Percentiles rank a stretch among this genome's conserved stretches.
phyloP scores from a whole-genome alignment of 2,888 invertebrate genomes.

The Ectobius pallidus region DNA sequence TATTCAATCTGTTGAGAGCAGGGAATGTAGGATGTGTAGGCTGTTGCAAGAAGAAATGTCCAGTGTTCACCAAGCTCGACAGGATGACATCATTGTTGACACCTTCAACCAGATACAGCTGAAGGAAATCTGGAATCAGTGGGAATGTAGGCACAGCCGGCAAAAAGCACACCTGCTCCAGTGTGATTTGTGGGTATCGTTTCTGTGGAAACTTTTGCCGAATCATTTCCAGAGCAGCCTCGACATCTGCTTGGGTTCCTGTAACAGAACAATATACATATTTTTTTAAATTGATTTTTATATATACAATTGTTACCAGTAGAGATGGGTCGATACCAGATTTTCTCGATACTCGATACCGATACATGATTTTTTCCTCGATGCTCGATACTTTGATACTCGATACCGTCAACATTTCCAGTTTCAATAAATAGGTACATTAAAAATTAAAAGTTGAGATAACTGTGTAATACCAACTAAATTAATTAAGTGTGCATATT shows the following conservation, averaged over 20 bases:
- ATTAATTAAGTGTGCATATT: no score
- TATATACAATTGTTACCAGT: no score
- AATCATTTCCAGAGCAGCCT: slow-evolving; percentile 82
- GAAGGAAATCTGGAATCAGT: slow-evolving; percentile 61
- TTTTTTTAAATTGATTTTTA: no score
- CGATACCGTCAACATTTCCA: no score
- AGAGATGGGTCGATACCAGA: no score
- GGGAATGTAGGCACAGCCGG: slow-evolving; percentile 51
- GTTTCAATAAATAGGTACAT: no score
- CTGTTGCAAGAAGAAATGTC: slow-evolving; percentile 93
- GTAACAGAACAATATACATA: no score
- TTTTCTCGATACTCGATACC: no score
- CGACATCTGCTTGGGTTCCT: slow-evolving; percentile 79
- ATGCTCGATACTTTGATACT: no score
- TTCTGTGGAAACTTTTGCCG: slow-evolving; percentile 83
- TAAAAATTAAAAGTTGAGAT: no score
- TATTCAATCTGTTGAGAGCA: slow-evolving; percentile 78
- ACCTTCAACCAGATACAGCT: slow-evolving; percentile 88
- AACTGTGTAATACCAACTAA: no score
- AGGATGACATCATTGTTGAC: slow-evolving; percentile 93
- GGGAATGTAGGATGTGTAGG: slow-evolving; percentile 94
- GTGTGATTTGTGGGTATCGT: slow-evolving; percentile 78
- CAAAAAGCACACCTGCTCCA: slow-evolving; percentile 63
- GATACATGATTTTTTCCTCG: no score
- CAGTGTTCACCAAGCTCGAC: slow-evolving; percentile 83